Conservation (phyloP, 1,140 invertebrate genomes). For the Sarcophaga bullata region DNA sequence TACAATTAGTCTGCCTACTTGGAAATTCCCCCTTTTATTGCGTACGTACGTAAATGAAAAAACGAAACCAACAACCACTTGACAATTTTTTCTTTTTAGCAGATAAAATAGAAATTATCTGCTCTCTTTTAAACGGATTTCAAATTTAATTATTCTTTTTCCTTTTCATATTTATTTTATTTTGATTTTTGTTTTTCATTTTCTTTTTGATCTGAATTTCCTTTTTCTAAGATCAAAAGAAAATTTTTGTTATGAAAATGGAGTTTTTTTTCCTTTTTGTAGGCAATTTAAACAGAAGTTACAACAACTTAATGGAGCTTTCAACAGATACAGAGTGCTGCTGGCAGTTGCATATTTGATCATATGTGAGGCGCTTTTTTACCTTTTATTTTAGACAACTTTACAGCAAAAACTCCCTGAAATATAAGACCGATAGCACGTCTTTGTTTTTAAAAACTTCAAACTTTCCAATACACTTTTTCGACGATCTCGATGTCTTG, state of each 20-base stretch:
- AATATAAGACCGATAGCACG: too few relatives aligned
- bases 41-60: background rate
- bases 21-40: background rate
- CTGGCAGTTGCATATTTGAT: too few relatives aligned
- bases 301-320: too few relatives aligned
- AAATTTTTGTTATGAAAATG: background rate
- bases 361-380: too few relatives aligned
- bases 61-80: background rate
- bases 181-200: background rate
- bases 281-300: too few relatives aligned
- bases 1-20: background rate
- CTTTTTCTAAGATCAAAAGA: slow-evolving; percentile 10
- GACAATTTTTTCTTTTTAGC: background rate
- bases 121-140: background rate
- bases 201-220: background rate
- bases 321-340: background rate
- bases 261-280: too few relatives aligned
- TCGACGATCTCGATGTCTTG: too few relatives aligned
- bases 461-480: too few relatives aligned
- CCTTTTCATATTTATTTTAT: background rate
- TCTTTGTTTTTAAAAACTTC: too few relatives aligned
- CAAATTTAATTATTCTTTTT: background rate
- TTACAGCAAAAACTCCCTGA: too few relatives aligned
- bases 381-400: too few relatives aligned
- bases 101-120: slow-evolving; percentile 25